A percentile compares a stretch with the other conserved stretches of the same genome.
phyloP scores from a whole-genome alignment of 1,140 invertebrate species.

The Drosophila micromelanica region DNA sequence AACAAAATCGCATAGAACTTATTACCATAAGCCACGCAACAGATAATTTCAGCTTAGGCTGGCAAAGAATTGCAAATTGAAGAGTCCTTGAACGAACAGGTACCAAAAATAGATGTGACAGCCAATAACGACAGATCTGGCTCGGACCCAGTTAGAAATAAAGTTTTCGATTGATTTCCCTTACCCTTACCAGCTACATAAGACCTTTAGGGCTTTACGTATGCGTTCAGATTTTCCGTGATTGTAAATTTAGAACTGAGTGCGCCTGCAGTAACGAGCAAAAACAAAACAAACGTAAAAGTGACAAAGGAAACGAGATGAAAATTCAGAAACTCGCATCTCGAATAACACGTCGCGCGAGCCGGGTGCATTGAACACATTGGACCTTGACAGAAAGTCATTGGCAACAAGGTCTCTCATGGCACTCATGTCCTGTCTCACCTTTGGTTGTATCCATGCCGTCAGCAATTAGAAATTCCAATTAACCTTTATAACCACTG shows the following conservation, averaged over 20 bases:
- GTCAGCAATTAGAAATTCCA: conserved; percentile 22
- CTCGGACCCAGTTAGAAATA: background rate
- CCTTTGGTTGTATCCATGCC: background rate
- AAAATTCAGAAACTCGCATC: conserved; percentile 34
- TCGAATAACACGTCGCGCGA: conserved; percentile 26
- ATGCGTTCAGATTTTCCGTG: background rate
- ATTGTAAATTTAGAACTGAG: conserved; percentile 2
- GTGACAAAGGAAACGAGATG: conserved; percentile 39
- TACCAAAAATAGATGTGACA: conserved; percentile 11
- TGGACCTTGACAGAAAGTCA: conserved; percentile 2
- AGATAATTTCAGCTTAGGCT: conserved; percentile 60
- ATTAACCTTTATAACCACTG: conserved; percentile 13
- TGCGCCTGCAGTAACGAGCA: background rate
- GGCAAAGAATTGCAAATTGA: conserved; percentile 19
- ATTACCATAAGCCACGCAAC: conserved; percentile 66
- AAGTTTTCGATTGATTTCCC: background rate
- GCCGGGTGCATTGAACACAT: conserved; percentile 7
- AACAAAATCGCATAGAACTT: conserved; percentile 20
- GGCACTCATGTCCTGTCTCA: background rate
- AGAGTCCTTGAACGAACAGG: background rate
- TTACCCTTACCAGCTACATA: too few species aligned
- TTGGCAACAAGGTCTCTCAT: conserved; percentile 39
- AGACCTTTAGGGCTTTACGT: background rate
- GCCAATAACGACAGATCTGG: conserved; percentile 4
- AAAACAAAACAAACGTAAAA: conserved; percentile 25